These are phyloP conservation scores for Hydriomena furcata DNA, from an alignment of 2,888 invertebrate species.

Conservation along the genomic window DNA sequence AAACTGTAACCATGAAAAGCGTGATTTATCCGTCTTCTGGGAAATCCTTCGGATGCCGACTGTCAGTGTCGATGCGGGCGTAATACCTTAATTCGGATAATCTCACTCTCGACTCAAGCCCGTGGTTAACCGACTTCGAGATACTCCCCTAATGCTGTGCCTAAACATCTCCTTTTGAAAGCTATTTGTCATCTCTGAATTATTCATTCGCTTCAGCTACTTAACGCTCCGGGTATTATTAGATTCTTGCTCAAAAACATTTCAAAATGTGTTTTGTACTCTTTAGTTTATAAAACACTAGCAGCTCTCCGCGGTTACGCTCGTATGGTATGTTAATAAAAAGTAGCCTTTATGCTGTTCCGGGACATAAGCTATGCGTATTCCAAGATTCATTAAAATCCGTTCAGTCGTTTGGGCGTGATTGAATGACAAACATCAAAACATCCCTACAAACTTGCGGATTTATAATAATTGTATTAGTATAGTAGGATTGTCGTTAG, in stretches of 20 bases:
- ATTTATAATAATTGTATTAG: too few relatives aligned
- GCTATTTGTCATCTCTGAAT: slow-evolving; percentile 40
- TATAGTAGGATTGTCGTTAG: slow-evolving; percentile 25
- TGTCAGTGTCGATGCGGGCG: slow-evolving; percentile 62
- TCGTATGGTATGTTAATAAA: too few relatives aligned
- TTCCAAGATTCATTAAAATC: too few relatives aligned
- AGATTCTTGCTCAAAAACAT: slow-evolving; percentile 35
- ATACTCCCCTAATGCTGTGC: slow-evolving; percentile 44
- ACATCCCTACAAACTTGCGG: too few relatives aligned
- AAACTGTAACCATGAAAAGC: slow-evolving; percentile 62
- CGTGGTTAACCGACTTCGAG: slow-evolving; percentile 47
- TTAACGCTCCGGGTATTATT: slow-evolving; percentile 28
- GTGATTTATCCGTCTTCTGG: slow-evolving; percentile 74
- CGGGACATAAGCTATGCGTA: too few relatives aligned
- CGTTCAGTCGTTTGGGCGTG: too few relatives aligned
- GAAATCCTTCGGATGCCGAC: slow-evolving; percentile 64
- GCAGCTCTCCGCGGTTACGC: too few relatives aligned
- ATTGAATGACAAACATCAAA: too few relatives aligned
- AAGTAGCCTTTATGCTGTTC: too few relatives aligned
- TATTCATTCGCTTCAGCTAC: slow-evolving; percentile 32
- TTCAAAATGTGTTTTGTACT: slow-evolving; percentile 20
- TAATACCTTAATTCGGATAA: slow-evolving; percentile 76
- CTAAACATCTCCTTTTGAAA: slow-evolving; percentile 38
- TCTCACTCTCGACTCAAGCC: slow-evolving; percentile 61
- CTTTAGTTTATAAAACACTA: slow-evolving; percentile 28